phyloP scores from a whole-genome alignment of 2,888 invertebrate genomes.

The Himalopsyche tibetana region DNA sequence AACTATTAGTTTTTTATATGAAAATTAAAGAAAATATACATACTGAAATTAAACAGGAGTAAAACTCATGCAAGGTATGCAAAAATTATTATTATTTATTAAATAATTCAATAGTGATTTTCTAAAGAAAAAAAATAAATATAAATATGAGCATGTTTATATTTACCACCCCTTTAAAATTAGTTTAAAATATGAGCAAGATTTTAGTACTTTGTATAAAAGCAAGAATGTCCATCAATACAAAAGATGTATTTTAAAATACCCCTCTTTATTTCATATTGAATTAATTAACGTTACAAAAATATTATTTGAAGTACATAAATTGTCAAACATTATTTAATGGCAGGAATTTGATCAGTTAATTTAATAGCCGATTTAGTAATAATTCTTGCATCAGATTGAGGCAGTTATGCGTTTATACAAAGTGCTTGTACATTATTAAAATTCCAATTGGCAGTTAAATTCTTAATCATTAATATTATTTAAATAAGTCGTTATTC shows the following conservation, averaged over 20 bases:
- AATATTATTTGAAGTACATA: conserved; percentile 14
- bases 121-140: too few relatives aligned
- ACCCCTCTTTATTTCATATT: background rate
- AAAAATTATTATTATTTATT: too few relatives aligned
- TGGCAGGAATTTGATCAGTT: conserved; percentile 11
- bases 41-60: too few relatives aligned
- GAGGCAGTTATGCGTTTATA: conserved; percentile 27
- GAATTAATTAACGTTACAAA: conserved; percentile 1
- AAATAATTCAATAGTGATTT: too few relatives aligned
- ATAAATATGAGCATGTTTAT: background rate
- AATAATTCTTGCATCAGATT: background rate
- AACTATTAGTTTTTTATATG: too few relatives aligned
- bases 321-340: conserved; percentile 1
- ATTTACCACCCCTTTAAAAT: background rate
- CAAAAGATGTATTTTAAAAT: background rate
- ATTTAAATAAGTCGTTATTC: background rate
- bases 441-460: background rate
- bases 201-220: conserved; percentile 36
- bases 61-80: too few relatives aligned
- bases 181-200: background rate
- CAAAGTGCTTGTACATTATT: background rate
- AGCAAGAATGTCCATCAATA: conserved; percentile 19
- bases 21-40: too few relatives aligned
- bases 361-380: background rate
- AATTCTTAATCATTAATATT: conserved; percentile 19